Base-by-base conservation (phyloP, 1,140 invertebrate genomes). In the Drosophila bifasciata region DNA sequence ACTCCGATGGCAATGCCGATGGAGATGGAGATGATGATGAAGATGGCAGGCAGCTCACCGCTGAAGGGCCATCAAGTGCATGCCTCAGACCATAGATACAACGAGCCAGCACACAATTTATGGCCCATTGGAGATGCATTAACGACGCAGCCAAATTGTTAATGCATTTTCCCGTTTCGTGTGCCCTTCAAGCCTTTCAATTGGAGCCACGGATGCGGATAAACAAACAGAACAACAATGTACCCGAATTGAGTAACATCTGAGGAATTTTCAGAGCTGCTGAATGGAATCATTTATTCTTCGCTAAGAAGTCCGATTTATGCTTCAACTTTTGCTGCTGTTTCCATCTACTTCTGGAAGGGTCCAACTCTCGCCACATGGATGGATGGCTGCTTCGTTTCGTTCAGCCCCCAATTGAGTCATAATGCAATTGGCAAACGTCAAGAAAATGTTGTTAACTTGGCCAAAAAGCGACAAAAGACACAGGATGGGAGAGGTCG, bases 361-460 rank as follows among this genome's bases (percentile, higher is more conserved):
- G 39, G 61, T 41, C 39, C 61, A 44, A 45, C 55, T 68, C 67
- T 66, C 40, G 45, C 39, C 40, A 53, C 40, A 46, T 50, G 28
- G 61, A 46, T 50, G 28, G 61, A 66, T 61, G 78, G 62, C 76
- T 72, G 28, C 51, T 62, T 66, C 41, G 56, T 56, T 56, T 83
- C 83, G 75, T 62, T 83, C 81, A 76, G 49, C 78, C 78, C 62
- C 69, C 83, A 88, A 88, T 88, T 88, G 83, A 88, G 83, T 88
- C 86, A 88, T 88, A 88, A 88, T 88, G 78, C 83, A 88, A 88
- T 88, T 88, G 84, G 79, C 83, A 88, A 88, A 88, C 74, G 83
- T 88, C 85, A 89, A 79, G 83, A 71, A 88, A 88, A 88, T 88
- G 67, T 79, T 88, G 83, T 88, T 88, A 85, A 67, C 81, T 80